Conservation (phyloP, 2,113 vertebrate genomes). For the Crypturellus undulatus region DNA sequence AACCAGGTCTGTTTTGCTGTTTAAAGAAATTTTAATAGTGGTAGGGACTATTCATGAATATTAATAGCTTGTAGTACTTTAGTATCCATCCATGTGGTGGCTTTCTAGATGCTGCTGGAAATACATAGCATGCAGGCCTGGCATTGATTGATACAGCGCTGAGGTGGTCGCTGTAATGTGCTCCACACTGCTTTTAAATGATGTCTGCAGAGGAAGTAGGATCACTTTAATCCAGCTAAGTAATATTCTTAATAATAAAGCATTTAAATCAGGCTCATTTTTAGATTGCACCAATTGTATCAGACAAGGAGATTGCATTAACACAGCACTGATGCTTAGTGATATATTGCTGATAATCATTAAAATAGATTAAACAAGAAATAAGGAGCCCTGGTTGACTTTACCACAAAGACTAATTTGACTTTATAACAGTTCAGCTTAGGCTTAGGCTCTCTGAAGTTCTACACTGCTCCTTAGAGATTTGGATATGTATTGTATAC, state of each 20-base stretch:
- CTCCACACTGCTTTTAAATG: constrained; percentile 29
- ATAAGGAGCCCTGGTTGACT: neutral
- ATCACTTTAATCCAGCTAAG: constrained; percentile 50
- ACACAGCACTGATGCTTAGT: neutral
- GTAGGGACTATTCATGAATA: neutral
- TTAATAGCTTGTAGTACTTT: neutral
- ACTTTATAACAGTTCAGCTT: neutral
- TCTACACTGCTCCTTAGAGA: neutral
- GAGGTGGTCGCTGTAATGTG: neutral
- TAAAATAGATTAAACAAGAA: constrained; percentile 41
- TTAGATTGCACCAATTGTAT: constrained; percentile 38
- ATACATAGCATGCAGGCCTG: neutral
- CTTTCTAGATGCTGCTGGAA: neutral
- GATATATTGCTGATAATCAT: neutral
- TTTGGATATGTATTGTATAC: neutral
- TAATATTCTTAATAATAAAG: constrained; percentile 51
- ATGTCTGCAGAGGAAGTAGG: neutral
- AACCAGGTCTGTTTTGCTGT: rapidly evolving
- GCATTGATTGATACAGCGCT: neutral
- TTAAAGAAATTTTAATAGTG: neutral
- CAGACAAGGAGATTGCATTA: constrained; percentile 50
- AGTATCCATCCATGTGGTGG: neutral
- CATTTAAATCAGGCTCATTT: constrained; percentile 51
- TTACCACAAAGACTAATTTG: neutral
- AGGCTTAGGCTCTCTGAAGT: neutral